Evolutionary conservation across 1,140 invertebrate genomes (phyloP), one percentile per base, ranked within the genome.

Genomic region (Mizuhopecten yessoensis): DNA sequence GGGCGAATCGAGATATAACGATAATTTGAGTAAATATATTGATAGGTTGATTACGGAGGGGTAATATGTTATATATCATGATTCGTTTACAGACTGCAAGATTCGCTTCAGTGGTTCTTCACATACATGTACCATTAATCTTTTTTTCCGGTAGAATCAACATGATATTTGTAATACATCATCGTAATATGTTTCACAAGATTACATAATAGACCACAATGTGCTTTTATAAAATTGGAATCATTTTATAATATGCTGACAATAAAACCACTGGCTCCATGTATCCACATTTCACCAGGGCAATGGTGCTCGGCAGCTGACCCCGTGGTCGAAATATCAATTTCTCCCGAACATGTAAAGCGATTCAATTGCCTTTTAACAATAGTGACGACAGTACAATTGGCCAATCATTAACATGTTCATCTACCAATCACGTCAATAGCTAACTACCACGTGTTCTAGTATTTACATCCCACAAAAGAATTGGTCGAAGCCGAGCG

Each of bases 191-290:
- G 57, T 75, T 75, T 75, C 5, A 17, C 23, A 75, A 29, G 57
- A 75, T 75, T 75, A 75, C 57, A 75, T n/a, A 75, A 75, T 29
- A 29, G 57, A 75, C 23, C 57, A n/a, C 5, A n/a, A 75, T 75
- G 57, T 75, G 29, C 57, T 75, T 75, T 75, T 75, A 75, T 75
- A 11, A 75, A 75, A 75, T 75, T 75, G 57, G n/a, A n/a, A 75
- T n/a, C n/a, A 13, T 75, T 75, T 75, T 75, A 75, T 75, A 75
- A 29, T 75, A 5, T 75, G n/a, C n/a, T 29, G 9, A n/a, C 5
- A n/a, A 75, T 75, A 39, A n/a, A 75, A 5, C 5, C 3, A 17
- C 17, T n/a, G 57, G 5, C 57, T 13, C 3, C 57, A 29, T 9
- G 57, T 75, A 5, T 75, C n/a, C n/a, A 29, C 23, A 23, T 5